These are phyloP conservation scores for Malacoraja senta DNA, from an alignment of 2,797 vertebrate genomes.

Conservation along the genomic window DNA sequence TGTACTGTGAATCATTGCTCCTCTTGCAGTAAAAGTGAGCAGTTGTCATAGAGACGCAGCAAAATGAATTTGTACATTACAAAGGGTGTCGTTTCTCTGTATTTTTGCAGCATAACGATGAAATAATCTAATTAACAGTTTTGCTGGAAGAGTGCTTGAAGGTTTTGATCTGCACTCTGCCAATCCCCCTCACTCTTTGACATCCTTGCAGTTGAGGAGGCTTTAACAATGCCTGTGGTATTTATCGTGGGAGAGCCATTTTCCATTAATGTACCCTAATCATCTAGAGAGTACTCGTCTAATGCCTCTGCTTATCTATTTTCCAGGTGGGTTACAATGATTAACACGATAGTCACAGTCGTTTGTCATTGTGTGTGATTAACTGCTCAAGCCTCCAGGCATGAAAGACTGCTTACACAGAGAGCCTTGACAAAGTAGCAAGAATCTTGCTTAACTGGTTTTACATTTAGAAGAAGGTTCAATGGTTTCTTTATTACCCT, in stretches of 20 bases:
- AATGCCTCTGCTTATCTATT: neutral
- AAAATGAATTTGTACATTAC: neutral
- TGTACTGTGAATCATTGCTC: neutral
- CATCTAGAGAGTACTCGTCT: neutral
- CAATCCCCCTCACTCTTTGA: too few relatives aligned
- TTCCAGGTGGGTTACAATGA: neutral
- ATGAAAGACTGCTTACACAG: neutral
- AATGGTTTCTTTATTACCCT: too few relatives aligned
- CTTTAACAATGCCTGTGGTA: neutral
- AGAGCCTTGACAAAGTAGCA: neutral
- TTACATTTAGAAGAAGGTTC: neutral
- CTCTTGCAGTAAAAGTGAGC: neutral
- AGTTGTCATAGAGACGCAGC: neutral
- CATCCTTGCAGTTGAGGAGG: neutral
- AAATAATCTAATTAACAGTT: neutral
- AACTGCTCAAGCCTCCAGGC: neutral
- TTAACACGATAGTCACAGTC: neutral
- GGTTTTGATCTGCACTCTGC: neutral
- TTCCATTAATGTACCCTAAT: neutral
- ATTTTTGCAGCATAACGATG: neutral
- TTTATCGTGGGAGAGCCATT: neutral
- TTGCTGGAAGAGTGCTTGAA: neutral
- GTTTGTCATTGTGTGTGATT: neutral
- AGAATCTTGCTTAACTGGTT: conserved; percentile 16
- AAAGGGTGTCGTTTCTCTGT: neutral